Evolutionary conservation across 2,888 invertebrate genomes (phyloP), one percentile per base, ranked within the genome.

Genomic region (Drosophila leonis): DNA sequence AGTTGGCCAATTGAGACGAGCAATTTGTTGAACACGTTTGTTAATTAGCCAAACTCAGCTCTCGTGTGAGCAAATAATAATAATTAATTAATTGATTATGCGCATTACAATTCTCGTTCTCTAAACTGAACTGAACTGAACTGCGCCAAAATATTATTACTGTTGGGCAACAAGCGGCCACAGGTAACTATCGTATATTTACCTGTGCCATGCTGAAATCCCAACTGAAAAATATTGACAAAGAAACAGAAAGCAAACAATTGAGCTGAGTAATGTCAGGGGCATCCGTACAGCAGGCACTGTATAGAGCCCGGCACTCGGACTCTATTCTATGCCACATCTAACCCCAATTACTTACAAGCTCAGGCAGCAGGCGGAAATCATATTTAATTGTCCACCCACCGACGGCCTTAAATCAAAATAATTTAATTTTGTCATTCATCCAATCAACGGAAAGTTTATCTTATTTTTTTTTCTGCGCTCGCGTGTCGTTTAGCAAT

Each of bases 341-440:
- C 77, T 71, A 74, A 65, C 67, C 77, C 77, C 70, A 82, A 82
- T 84, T 82, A 72, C 75, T 78, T 72, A 70, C 69, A 66, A 68
- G 54, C 63, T 56, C 20, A 41, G 59, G 59, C 73, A 74, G 52
- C 78, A 72, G 69, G 78, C 87, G 89, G 88, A 89, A 89, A 85
- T 89, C 75, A 83, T 69, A 87, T 83, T 85, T 82, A 88, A 88
- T 90, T 88, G 77, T 88, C 90, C 90, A 88, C 88, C 88, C 90
- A 88, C 88, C 72, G 83, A 66, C 88, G 72, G 78, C 82, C 69
- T 82, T 78, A 87, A 86, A 86, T 88, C 83, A 87, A 85, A 85
- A 88, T 88, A 88, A 88, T 88, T 88, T 76, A 88, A 88, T 88
- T 88, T 84, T 75, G 73, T 73, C 86, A 86, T 88, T 87, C 84